Base-by-base conservation (phyloP, 2,797 vertebrate genomes). In the Epinephelus awoara region DNA sequence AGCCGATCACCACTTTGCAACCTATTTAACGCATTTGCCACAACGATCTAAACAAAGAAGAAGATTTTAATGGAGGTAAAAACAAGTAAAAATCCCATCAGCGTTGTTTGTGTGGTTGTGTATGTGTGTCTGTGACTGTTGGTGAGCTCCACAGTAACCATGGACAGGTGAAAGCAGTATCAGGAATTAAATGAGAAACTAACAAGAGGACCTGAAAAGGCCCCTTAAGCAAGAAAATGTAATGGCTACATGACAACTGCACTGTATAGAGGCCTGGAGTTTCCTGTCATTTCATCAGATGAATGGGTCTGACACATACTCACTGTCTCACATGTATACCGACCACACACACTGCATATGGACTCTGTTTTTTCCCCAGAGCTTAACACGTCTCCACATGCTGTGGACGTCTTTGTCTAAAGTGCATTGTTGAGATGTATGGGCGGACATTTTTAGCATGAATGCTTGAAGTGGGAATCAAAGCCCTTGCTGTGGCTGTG, bases 241-340 rank as follows among this genome's bases (percentile, higher is more conserved):
- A 72, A 79, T 52, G 76, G 68, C 75, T 66, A 38, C 62, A 77
- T 69, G 54, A 73, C 63, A 85, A 74, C 46, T 61, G 52, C 77
- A 51, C 47, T 51, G 63, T 50, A 69, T 25, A 61, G 56, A 75
- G 58, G 40, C 58, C 38, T 34, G 23, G 38, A 78, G 65, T 75
- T 74, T 82, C 59, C 46, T 80, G 80, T 72, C 54, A 78, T 73
- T 77, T 75, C 47, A 67, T 77, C 54, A 84, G 54, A 76, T 71
- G 44, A 65, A 57, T 64, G 55, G 54, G 12, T 11, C 55, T 67
- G 27, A 56, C 67, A 44, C 8, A 21, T 6, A 19, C 23, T 25
- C 23, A 51, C 44, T 0, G 2, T 44, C 19, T 63, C 72, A 75
- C 29, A 76, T 19, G 56, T 8, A 57, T 40, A 66, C 27, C 6